Conservation (phyloP, 2,888 invertebrate genomes). For the Drosophila kokeensis region DNA sequence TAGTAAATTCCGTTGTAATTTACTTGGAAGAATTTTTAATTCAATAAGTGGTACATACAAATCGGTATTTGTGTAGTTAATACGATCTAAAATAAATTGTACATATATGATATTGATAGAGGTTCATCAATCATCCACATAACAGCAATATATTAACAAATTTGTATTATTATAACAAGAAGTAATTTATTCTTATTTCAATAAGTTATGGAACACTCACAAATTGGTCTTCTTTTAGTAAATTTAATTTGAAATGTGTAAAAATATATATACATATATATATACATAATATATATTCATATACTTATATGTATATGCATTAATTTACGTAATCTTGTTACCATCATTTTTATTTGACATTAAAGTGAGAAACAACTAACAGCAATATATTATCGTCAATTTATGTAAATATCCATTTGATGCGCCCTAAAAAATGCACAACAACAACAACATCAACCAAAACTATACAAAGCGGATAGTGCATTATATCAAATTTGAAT, state of each 20-base stretch:
- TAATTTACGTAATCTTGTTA: neutral
- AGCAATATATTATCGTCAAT: conserved; percentile 47
- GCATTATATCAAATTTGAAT: conserved; percentile 69
- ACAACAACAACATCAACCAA: conserved; percentile 1
- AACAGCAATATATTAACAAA: neutral
- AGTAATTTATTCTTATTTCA: neutral
- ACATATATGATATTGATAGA: neutral
- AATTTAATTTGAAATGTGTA: neutral
- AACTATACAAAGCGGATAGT: conserved; percentile 13
- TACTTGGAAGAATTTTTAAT: neutral
- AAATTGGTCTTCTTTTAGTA: neutral
- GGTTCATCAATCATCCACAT: too few relatives aligned
- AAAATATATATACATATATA: neutral
- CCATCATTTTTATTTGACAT: neutral
- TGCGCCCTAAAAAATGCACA: conserved; percentile 7
- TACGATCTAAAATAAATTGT: neutral
- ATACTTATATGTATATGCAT: neutral
- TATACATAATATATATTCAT: neutral
- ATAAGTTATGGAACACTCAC: neutral
- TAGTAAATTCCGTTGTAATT: neutral
- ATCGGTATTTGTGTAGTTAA: neutral
- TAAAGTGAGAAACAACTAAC: conserved; percentile 1
- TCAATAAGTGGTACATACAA: neutral
- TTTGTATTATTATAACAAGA: neutral
- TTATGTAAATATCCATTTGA: conserved; percentile 55